Evolutionary conservation across 2,797 vertebrate species (phyloP), one percentile per base, ranked within the genome.

Genomic region (Eupleurogrammus muticus): DNA sequence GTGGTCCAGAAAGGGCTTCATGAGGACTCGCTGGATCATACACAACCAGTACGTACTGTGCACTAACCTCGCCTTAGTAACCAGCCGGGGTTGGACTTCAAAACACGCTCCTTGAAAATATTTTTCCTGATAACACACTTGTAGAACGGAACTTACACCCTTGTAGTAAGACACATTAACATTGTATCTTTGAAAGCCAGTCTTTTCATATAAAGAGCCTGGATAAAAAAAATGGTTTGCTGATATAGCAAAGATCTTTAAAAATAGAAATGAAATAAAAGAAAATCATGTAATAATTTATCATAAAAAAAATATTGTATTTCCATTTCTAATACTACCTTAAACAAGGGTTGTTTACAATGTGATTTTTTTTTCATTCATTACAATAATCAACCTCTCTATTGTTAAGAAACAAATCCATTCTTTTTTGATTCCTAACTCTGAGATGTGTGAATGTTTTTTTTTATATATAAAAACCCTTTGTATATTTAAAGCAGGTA

Each of bases 1-100:
- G 81, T 96, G 95, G 95, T 95, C 95, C 76, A 93, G 95, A 64
- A 96, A 96, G 82, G 95, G 95, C 81, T 96, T 93, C 90, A 95
- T 95, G 94, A 94, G 93, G 91, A 94, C 94, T 46, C 91, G 94
- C 28, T 96, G 95, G 95, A 90, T 94, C 73, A 92, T 96, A 79
- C 91, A 95, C 85, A 90, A 95, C 87, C 93, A 94, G 95, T 96
- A 94, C 14, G 94, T 91, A 81, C 65, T 16, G 3, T 9, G 28
- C 48, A 23, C 69, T 12, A 23, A 51, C 55, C 19, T 62, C 32
- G 49, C 50, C 36, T 23, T 32, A 14, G 28, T 46, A 36, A 42
- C 23, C 40, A 20, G 8, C 49, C 9, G 16, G 7, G 10, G 32
- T 4, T 16, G 11, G 1, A 19, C 46, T 66, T 66, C n/a, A 3